These are phyloP conservation scores for Idaea straminata DNA, from an alignment of 2,888 invertebrate genomes.

Conservation along the genomic window DNA sequence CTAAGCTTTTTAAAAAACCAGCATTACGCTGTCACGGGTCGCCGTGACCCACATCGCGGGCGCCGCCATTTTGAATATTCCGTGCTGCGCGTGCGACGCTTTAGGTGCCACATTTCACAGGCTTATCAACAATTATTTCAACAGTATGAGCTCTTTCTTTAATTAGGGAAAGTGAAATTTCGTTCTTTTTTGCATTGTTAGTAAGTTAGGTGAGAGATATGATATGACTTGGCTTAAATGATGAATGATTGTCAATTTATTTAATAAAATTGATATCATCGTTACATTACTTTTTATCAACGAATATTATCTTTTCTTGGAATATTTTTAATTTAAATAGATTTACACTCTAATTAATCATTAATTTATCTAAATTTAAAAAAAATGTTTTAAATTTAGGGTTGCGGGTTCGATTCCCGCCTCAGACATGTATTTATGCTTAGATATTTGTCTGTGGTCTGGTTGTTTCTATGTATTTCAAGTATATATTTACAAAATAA, in stretches of 20 bases:
- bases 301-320: background rate
- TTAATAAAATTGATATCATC: background rate
- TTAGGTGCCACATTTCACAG: constrained; percentile 61
- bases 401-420: no score
- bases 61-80: constrained; percentile 58
- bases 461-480: no score
- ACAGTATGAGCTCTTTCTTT: background rate
- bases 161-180: constrained; percentile 1
- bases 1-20: constrained; percentile 30
- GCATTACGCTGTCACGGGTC: constrained; percentile 44
- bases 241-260: background rate
- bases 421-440: no score
- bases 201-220: background rate
- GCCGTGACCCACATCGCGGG: constrained; percentile 57
- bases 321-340: no score
- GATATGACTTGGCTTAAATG: background rate
- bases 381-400: no score
- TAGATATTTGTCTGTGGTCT: no score
- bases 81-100: constrained; percentile 50
- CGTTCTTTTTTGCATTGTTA: background rate
- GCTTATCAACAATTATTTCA: constrained; percentile 25
- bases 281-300: background rate
- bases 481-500: no score
- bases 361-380: no score
- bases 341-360: no score